Percentiles rank a stretch among this genome's conserved stretches.
These are phyloP conservation scores for Lucifuga dentata DNA, from an alignment of 2,113 vertebrate species.

Conservation along the genomic window DNA sequence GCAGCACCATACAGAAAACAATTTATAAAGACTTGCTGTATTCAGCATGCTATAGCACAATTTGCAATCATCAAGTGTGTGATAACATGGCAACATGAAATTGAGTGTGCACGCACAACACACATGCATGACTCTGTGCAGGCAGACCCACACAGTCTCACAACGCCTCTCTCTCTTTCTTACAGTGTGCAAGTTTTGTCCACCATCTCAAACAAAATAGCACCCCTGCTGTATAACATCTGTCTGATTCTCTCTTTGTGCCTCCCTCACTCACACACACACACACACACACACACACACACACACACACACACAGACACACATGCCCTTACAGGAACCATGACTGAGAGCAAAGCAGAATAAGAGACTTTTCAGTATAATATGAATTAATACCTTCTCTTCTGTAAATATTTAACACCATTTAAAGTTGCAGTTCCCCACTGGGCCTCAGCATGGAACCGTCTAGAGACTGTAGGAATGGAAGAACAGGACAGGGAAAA, in stretches of 20 bases:
- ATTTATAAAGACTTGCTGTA: too few relatives aligned
- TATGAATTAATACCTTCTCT: conserved; percentile 75
- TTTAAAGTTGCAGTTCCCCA: conserved; percentile 75
- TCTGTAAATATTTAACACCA: conserved; percentile 82
- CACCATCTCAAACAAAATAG: not conserved
- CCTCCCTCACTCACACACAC: not conserved
- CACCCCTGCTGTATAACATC: not conserved
- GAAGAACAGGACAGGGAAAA: conserved; percentile 31
- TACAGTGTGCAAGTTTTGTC: not conserved
- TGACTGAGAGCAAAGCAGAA: conserved; percentile 36
- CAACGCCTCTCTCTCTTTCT: too few relatives aligned
- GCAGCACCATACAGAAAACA: too few relatives aligned
- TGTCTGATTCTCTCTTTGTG: too few relatives aligned
- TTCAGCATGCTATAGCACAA: too few relatives aligned
- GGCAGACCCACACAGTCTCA: not conserved
- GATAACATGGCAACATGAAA: too few relatives aligned
- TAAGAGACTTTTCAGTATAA: conserved; percentile 61
- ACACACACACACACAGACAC: not conserved
- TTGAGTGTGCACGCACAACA: not conserved
- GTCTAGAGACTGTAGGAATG: conserved; percentile 67
- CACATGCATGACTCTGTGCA: too few relatives aligned
- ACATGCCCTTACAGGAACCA: conserved; percentile 15
- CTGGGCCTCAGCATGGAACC: conserved; percentile 51
- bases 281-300: not conserved
- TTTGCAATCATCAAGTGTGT: too few relatives aligned